Evolutionary conservation across 2,888 invertebrate species (phyloP).

Genomic region (Chydorus sphaericus): DNA sequence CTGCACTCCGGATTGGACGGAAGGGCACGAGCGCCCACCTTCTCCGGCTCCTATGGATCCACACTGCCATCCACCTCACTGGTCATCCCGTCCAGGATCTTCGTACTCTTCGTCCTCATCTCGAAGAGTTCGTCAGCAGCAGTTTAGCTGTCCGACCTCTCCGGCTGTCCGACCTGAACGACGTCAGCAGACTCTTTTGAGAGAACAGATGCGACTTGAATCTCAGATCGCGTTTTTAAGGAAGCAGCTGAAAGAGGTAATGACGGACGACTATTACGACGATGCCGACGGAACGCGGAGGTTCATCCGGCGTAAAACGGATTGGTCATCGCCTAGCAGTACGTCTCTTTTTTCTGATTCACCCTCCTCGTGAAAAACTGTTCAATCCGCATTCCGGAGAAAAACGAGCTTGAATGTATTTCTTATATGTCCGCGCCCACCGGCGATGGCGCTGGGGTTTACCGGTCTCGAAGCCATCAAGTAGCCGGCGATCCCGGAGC

Average conservation of each 20-base stretch:
- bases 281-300: neutral
- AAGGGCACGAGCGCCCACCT: neutral
- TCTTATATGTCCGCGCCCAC: too few relatives aligned
- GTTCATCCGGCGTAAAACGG: too few relatives aligned
- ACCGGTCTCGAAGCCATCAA: too few relatives aligned
- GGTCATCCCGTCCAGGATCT: too few relatives aligned
- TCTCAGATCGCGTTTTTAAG: neutral
- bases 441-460: too few relatives aligned
- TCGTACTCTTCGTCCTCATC: too few relatives aligned
- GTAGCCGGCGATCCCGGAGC: too few relatives aligned
- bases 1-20: neutral
- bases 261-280: neutral
- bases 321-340: too few relatives aligned
- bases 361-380: too few relatives aligned
- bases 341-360: too few relatives aligned
- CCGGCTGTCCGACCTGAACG: neutral
- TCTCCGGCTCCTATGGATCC: conserved; percentile 10
- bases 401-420: too few relatives aligned
- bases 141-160: neutral
- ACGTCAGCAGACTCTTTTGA: neutral
- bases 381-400: too few relatives aligned
- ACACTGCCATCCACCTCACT: neutral
- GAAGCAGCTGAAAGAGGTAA: neutral
- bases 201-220: conserved; percentile 10
- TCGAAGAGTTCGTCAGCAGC: neutral